Conservation (phyloP, 2,888 invertebrate genomes). For the Meteorus colon region DNA sequence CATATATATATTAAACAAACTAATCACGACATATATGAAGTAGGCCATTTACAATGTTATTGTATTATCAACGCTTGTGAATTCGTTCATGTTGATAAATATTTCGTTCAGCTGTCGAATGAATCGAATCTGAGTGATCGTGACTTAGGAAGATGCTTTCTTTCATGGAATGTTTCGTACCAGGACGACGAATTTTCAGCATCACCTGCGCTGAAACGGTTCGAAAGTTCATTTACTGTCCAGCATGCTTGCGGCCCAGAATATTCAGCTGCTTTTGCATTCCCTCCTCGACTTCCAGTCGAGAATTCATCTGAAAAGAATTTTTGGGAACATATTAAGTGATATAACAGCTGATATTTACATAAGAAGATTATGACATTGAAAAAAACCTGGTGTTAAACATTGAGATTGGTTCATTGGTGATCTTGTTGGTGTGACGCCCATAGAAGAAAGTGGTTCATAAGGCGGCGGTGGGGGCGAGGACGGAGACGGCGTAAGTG, state of each 20-base stretch:
- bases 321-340: background rate
- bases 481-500: constrained; percentile 63
- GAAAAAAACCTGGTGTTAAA: constrained; percentile 63
- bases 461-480: constrained; percentile 72
- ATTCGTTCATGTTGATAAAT: background rate
- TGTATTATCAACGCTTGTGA: background rate
- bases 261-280: background rate
- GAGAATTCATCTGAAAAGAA: constrained; percentile 48
- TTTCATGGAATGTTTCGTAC: constrained; percentile 75
- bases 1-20: background rate
- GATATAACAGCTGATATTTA: constrained; percentile 4
- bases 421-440: constrained; percentile 73
- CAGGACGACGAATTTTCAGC: constrained; percentile 77
- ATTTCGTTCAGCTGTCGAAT: constrained; percentile 71
- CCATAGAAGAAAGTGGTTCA: constrained; percentile 74
- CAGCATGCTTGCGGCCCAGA: constrained; percentile 59
- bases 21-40: background rate
- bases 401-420: constrained; percentile 71
- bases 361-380: background rate
- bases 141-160: constrained; percentile 78
- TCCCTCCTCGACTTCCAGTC: constrained; percentile 58
- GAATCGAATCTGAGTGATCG: constrained; percentile 78
- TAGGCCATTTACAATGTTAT: constrained; percentile 3
- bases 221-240: constrained; percentile 68
- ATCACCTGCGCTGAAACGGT: constrained; percentile 82